These are phyloP conservation scores for Chirona hameri DNA, from an alignment of 2,888 invertebrate genomes.

Conservation along the genomic window DNA sequence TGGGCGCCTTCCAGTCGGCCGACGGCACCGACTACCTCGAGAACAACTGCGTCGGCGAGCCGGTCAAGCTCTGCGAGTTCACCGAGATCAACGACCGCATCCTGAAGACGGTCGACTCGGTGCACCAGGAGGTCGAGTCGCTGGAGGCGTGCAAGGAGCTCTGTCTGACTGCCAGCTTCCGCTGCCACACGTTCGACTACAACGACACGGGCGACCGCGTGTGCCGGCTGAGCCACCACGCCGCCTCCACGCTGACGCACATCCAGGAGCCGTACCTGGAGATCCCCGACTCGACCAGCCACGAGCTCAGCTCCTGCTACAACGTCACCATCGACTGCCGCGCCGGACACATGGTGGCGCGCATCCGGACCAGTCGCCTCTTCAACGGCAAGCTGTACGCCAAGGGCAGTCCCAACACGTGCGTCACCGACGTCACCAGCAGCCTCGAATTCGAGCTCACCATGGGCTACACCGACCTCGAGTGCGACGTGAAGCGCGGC, in stretches of 20 bases:
- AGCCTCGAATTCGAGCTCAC: conserved; percentile 84
- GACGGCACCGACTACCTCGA: conserved; percentile 74
- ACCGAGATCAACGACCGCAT: conserved; percentile 72
- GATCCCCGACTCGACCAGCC: conserved; percentile 85
- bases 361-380: conserved; percentile 83
- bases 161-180: conserved; percentile 43
- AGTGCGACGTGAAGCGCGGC: conserved; percentile 87
- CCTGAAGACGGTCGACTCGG: conserved; percentile 88
- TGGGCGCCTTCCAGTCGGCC: conserved; percentile 67
- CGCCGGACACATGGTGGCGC: conserved; percentile 82
- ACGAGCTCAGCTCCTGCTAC: conserved; percentile 88
- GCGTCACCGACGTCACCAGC: conserved; percentile 81
- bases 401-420: conserved; percentile 88
- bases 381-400: conserved; percentile 94
- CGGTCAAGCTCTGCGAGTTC: conserved; percentile 91
- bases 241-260: conserved; percentile 72
- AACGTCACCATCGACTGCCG: conserved; percentile 91
- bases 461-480: conserved; percentile 87
- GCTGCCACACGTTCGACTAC: conserved; percentile 90
- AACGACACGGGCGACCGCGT: conserved; percentile 91
- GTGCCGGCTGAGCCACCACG: conserved; percentile 87
- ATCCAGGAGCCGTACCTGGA: conserved; percentile 45
- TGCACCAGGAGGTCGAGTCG: conserved; percentile 53
- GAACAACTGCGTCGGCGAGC: conserved; percentile 89
- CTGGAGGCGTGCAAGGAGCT: conserved; percentile 44